phyloP scores from a whole-genome alignment of 2,113 vertebrate genomes.

The Callospermophilus lateralis region DNA sequence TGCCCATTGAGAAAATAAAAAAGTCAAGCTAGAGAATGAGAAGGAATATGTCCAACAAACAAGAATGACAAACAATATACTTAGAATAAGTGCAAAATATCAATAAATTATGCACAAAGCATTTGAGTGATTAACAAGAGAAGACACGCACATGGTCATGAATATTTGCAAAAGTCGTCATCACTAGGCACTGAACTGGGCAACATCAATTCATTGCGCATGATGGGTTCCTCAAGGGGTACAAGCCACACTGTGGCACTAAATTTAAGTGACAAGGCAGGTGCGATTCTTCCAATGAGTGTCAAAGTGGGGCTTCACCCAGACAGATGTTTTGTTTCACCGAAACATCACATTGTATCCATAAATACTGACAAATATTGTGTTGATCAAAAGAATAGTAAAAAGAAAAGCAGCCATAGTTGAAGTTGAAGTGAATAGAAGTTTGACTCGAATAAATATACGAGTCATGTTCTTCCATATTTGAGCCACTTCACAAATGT shows the following conservation, averaged over 20 bases:
- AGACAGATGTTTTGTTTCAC: not conserved
- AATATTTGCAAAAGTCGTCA: not conserved
- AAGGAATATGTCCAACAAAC: not conserved
- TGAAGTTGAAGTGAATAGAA: not conserved
- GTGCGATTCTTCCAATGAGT: too few species aligned
- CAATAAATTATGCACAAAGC: not conserved
- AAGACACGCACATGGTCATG: too few species aligned
- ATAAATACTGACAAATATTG: too few species aligned
- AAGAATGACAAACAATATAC: not conserved
- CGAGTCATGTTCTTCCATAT: not conserved
- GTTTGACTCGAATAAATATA: not conserved
- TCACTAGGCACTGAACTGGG: too few species aligned
- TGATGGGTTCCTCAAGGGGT: too few species aligned
- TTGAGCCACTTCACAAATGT: not conserved
- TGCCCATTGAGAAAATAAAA: not conserved
- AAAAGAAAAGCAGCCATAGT: not conserved
- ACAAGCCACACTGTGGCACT: not conserved
- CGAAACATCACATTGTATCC: too few species aligned
- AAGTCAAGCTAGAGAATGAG: not conserved
- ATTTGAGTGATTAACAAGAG: not conserved
- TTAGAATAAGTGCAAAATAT: not conserved
- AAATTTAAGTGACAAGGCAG: not conserved
- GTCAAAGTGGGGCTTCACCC: not conserved
- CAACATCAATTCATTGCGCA: too few species aligned
- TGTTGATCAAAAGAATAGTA: too few species aligned